These are phyloP conservation scores for Tamandua tetradactyla DNA, from an alignment of 2,797 vertebrate genomes.

Conservation along the genomic window DNA sequence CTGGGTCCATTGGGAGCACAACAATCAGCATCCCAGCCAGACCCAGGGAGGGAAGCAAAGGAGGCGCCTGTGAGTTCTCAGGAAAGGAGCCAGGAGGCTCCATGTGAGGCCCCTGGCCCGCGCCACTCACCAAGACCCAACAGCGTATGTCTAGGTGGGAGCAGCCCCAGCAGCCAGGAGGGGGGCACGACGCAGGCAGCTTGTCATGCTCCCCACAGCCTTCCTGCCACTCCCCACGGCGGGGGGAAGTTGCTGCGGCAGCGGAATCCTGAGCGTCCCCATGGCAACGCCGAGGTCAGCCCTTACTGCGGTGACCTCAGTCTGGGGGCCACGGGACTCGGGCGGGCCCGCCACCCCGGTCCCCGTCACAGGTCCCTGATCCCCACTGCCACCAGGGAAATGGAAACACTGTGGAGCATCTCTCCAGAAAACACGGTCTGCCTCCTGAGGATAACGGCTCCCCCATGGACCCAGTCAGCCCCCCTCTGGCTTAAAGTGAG, in stretches of 20 bases:
- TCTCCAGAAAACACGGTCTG: neutral
- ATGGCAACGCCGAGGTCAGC: constrained; percentile 46
- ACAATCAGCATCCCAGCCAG: neutral
- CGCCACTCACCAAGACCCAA: neutral
- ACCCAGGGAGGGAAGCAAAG: neutral
- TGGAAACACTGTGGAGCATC: neutral
- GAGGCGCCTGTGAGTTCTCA: neutral
- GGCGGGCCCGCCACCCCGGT: neutral
- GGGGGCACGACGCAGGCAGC: neutral
- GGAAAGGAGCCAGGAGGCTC: neutral
- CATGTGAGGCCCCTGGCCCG: neutral
- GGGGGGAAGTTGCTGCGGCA: neutral
- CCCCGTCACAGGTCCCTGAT: neutral
- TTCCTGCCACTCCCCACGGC: neutral
- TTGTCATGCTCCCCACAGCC: neutral
- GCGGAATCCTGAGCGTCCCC: neutral
- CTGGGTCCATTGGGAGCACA: neutral
- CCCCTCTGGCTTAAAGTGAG: neutral
- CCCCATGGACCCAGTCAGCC: neutral
- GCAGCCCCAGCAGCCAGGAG: neutral
- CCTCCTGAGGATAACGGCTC: neutral
- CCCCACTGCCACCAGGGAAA: neutral
- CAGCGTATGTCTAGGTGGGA: neutral
- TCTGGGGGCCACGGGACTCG: neutral
- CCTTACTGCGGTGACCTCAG: neutral